Evolutionary conservation across 2,888 invertebrate species (phyloP).

Genomic region (Acleris emargana): DNA sequence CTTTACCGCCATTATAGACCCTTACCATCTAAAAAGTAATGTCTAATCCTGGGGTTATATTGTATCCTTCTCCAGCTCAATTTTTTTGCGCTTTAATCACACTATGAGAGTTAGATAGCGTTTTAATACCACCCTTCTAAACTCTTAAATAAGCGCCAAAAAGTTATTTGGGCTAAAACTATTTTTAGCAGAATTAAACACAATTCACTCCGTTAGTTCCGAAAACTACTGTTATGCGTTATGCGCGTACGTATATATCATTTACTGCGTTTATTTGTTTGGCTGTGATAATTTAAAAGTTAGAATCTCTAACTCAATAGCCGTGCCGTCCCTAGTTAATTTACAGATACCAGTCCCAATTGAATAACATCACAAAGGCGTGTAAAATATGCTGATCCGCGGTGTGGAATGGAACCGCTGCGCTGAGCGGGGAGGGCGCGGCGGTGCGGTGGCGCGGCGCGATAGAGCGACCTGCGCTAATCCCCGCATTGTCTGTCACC

Average conservation of each 20-base stretch:
- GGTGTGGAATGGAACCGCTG: conserved; percentile 70
- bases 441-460: conserved; percentile 50
- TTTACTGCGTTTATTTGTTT: conserved; percentile 31
- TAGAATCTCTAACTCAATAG: conserved; percentile 33
- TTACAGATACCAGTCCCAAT: conserved; percentile 67
- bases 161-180: too few relatives aligned
- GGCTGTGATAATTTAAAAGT: conserved; percentile 34
- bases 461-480: conserved; percentile 66
- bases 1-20: too few relatives aligned
- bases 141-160: too few relatives aligned
- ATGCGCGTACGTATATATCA: not conserved
- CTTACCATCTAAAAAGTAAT: too few relatives aligned
- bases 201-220: conserved; percentile 15
- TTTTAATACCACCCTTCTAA: too few relatives aligned
- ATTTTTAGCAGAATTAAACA: conserved; percentile 3
- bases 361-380: conserved; percentile 63
- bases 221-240: conserved; percentile 8
- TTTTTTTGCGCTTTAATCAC: too few relatives aligned
- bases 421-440: conserved; percentile 61
- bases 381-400: conserved; percentile 78
- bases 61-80: too few relatives aligned
- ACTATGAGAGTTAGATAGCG: too few relatives aligned
- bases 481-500: conserved; percentile 59
- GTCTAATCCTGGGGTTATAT: too few relatives aligned
- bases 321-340: conserved; percentile 58